Conservation (phyloP, 2,888 invertebrate species). For the Eilema griseolum region DNA sequence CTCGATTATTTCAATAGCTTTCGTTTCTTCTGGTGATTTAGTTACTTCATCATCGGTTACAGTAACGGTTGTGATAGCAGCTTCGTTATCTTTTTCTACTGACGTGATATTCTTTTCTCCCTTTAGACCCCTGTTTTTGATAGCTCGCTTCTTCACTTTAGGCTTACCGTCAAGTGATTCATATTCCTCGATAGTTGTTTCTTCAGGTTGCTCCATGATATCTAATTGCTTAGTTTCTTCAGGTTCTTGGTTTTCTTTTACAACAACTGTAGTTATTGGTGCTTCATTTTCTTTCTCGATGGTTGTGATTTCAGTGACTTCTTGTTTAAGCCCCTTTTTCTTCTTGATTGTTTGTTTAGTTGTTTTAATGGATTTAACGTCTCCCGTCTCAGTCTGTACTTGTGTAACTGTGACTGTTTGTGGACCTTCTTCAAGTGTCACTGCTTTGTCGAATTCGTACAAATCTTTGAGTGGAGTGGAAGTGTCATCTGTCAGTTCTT, state of each 20-base stretch:
- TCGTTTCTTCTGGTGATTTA: neutral
- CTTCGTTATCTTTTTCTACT: slow-evolving; percentile 62
- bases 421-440: slow-evolving; percentile 24
- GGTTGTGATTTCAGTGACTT: slow-evolving; percentile 25
- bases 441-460: too few species aligned
- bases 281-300: slow-evolving; percentile 58
- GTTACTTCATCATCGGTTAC: slow-evolving; percentile 13
- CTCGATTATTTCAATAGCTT: slow-evolving; percentile 3
- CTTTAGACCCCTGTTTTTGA: slow-evolving; percentile 52
- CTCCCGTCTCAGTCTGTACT: slow-evolving; percentile 38
- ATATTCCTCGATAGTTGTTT: slow-evolving; percentile 52
- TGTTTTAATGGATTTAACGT: slow-evolving; percentile 52
- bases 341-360: slow-evolving; percentile 63
- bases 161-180: slow-evolving; percentile 27
- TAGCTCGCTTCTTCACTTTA: slow-evolving; percentile 57
- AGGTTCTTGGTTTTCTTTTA: neutral
- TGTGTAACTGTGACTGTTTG: slow-evolving; percentile 26
- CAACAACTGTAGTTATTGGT: slow-evolving; percentile 48
- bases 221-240: slow-evolving; percentile 14
- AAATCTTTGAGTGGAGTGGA: slow-evolving; percentile 3
- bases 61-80: slow-evolving; percentile 59
- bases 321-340: slow-evolving; percentile 53
- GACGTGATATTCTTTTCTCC: slow-evolving; percentile 54
- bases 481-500: slow-evolving; percentile 9
- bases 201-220: slow-evolving; percentile 44